Base-by-base conservation (phyloP, 2,888 invertebrate genomes). In the Margaritifera margaritifera region DNA sequence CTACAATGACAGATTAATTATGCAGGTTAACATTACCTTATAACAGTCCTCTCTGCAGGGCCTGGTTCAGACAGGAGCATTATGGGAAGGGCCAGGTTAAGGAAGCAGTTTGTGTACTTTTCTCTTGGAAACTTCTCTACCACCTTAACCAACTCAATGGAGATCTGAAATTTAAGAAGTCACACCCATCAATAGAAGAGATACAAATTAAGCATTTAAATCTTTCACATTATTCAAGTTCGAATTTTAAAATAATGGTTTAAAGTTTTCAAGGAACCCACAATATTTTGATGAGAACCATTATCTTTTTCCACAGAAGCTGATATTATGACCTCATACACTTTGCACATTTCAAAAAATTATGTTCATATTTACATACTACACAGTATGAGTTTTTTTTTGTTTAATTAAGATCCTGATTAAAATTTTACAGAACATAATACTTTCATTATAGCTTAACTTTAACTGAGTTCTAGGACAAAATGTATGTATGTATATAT, bases 11-110 rank as follows among this genome's bases (percentile, higher is more conserved):
- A 11, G 20, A 24, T 19, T 22, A 19, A 22, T 22, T 15, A 22
- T 22, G 5, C n/a, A n/a, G 51, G 19, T 11, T 56, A 25, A 6
- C 58, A 75, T 68, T 69, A 89, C 89, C 80, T 87, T 60, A 89
- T 78, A 6, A 80, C 77, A 20, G 79, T 83, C 54, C 70, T 83
- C 56, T 75, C 78, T 19, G 80, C 86, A 31, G 86, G 80, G 15
- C 87, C 89, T 6, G 90, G 89, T 71, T 90, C 89, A 0, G 88
- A 88, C 55, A 89, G 71, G 22, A 90, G 74, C 51, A 89, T 79
- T 50, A 88, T 74, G n/a, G 90, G 88, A 56, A 88, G 72, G 6
- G 89, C 89, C 42, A 90, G 78, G 73, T 90, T 90, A 6, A 90
- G 78, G 80, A 90, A 90, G 66, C 85, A 82, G 77, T 90, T 90